phyloP scores from a whole-genome alignment of 2,797 vertebrate genomes.

The Mionectes olivaceus region DNA sequence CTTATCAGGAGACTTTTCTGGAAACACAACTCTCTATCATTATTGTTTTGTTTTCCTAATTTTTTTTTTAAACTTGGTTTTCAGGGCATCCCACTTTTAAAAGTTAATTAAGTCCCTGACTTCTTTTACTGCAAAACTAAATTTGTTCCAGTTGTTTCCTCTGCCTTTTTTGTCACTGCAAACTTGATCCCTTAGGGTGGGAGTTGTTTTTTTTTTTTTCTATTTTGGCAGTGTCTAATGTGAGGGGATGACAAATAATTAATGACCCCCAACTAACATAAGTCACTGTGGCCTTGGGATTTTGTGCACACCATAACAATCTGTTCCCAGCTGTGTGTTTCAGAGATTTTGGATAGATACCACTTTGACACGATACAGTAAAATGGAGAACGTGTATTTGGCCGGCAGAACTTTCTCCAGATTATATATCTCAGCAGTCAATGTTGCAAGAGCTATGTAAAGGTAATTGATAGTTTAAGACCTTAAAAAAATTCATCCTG shows the following conservation, averaged over 20 bases:
- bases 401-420: constrained; percentile 26
- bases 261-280: background rate
- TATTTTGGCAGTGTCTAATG: background rate
- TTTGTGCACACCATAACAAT: constrained; percentile 40
- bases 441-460: constrained; percentile 16
- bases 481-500: constrained; percentile 58
- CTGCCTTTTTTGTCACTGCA: background rate
- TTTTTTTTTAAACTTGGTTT: background rate
- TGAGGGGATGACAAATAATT: background rate
- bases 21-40: background rate
- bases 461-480: constrained; percentile 60
- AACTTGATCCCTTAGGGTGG: background rate
- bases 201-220: background rate
- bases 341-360: constrained; percentile 29
- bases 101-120: background rate
- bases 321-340: background rate
- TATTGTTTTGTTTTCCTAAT: background rate
- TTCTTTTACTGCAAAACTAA: background rate
- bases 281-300: constrained; percentile 38
- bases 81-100: background rate
- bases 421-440: constrained; percentile 49
- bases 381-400: constrained; percentile 31
- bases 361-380: background rate
- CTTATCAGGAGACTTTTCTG: background rate
- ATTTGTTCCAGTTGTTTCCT: background rate